Conservation (phyloP, 1,140 invertebrate genomes). For the Anoplophora glabripennis region DNA sequence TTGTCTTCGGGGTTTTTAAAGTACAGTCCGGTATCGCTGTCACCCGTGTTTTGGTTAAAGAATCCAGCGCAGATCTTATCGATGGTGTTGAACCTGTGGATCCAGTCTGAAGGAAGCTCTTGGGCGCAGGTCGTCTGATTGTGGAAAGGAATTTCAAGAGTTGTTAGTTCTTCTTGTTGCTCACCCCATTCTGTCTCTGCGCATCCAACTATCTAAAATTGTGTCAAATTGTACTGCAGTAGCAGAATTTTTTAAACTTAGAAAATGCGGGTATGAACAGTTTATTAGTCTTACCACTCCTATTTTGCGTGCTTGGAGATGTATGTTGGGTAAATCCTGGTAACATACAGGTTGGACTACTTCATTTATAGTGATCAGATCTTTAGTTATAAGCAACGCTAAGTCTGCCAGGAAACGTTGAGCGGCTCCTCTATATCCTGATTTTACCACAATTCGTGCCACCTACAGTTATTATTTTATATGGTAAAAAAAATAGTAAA, state of each 20-base stretch:
- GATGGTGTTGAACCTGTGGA: slow-evolving; percentile 10
- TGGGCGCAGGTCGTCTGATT: slow-evolving; percentile 8
- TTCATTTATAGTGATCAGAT: slow-evolving; percentile 20
- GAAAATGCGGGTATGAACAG: too few species aligned
- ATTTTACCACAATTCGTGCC: slow-evolving; percentile 17
- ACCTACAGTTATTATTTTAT: slow-evolving; percentile 21
- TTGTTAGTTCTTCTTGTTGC: slow-evolving; percentile 23
- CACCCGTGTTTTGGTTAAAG: slow-evolving; percentile 26
- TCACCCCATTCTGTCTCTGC: slow-evolving; percentile 23
- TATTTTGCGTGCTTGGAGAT: not conserved
- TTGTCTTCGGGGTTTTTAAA: slow-evolving; percentile 14
- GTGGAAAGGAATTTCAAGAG: slow-evolving; percentile 22
- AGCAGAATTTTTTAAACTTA: too few species aligned
- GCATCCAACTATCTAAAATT: slow-evolving; percentile 31
- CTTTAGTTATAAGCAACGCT: slow-evolving; percentile 24
- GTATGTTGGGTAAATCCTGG: not conserved
- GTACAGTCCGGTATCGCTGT: slow-evolving; percentile 31
- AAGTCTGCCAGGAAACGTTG: slow-evolving; percentile 27
- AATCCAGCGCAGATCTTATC: slow-evolving; percentile 35
- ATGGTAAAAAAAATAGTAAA: not conserved
- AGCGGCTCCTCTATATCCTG: slow-evolving; percentile 20
- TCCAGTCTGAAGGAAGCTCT: slow-evolving; percentile 20
- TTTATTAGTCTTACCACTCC: not conserved
- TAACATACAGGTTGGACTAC: slow-evolving; percentile 29
- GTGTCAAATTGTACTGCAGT: too few species aligned